Percentiles rank a stretch among this genome's conserved stretches.
Evolutionary conservation across 1,140 invertebrate genomes (phyloP).

Genomic region (Apis laboriosa): DNA sequence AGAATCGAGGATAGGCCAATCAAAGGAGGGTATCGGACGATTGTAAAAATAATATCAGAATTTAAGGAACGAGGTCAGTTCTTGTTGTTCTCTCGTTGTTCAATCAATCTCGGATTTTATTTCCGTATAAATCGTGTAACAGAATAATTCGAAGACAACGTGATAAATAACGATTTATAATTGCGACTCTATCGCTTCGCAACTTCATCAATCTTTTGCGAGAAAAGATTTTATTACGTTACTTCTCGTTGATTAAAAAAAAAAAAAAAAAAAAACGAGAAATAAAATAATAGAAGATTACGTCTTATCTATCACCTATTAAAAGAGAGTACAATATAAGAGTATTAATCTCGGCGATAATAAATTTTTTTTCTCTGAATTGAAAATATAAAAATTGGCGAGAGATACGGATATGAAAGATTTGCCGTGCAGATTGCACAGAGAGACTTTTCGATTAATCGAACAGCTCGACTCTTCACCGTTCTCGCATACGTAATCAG

Average conservation of each 20-base stretch:
- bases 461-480: background rate
- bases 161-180: background rate
- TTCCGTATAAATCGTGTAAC: background rate
- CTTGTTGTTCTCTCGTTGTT: background rate
- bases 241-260: background rate
- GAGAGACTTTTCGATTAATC: conserved; percentile 22
- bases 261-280: background rate
- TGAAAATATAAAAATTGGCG: background rate
- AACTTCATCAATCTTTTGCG: background rate
- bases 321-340: background rate
- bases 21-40: background rate
- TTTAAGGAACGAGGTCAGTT: background rate
- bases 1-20: conserved; percentile 9
- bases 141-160: background rate
- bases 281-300: background rate
- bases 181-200: background rate
- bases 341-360: conserved; percentile 7
- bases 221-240: no score
- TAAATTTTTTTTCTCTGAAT: background rate
- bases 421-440: background rate
- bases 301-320: background rate
- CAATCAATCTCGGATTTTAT: background rate
- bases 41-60: background rate
- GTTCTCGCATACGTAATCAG: conserved; percentile 27
- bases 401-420: background rate